A percentile compares a stretch with the other conserved stretches of the same genome.
These are phyloP conservation scores for Nomada fucata DNA, from an alignment of 2,888 invertebrate species.

Conservation along the genomic window DNA sequence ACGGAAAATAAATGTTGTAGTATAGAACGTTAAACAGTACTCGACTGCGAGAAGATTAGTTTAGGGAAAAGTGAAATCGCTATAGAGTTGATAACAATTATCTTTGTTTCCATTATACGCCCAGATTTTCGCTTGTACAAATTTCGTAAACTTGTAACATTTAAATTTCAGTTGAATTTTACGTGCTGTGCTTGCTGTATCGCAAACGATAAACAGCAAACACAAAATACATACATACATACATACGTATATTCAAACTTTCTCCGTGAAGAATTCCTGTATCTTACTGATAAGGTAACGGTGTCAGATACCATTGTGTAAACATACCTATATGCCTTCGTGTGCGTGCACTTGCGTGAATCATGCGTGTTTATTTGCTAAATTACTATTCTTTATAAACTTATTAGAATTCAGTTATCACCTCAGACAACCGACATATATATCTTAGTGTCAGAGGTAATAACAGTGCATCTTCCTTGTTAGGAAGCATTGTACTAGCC, in stretches of 20 bases:
- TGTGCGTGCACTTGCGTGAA: neutral
- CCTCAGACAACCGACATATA: no score
- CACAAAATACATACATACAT: conserved; percentile 47
- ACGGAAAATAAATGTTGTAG: no score
- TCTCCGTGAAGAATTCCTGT: conserved; percentile 78
- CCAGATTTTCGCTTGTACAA: neutral
- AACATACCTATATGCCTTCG: neutral
- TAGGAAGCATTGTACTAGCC: neutral
- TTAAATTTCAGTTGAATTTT: conserved; percentile 4
- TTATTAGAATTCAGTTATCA: neutral
- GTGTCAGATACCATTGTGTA: conserved; percentile 44
- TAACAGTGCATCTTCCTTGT: neutral
- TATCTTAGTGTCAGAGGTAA: neutral
- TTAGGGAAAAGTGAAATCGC: neutral
- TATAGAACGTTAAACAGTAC: neutral
- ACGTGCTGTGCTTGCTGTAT: neutral
- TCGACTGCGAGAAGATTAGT: neutral
- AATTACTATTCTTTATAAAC: neutral
- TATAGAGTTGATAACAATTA: neutral
- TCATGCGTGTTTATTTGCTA: neutral
- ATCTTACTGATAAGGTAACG: conserved; percentile 76
- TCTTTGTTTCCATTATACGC: neutral
- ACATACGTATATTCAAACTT: conserved; percentile 68
- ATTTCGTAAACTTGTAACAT: neutral
- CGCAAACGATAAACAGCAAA: conserved; percentile 30